Evolutionary conservation across 2,797 vertebrate species (phyloP).

Genomic region (Arctocebus calabarensis): DNA sequence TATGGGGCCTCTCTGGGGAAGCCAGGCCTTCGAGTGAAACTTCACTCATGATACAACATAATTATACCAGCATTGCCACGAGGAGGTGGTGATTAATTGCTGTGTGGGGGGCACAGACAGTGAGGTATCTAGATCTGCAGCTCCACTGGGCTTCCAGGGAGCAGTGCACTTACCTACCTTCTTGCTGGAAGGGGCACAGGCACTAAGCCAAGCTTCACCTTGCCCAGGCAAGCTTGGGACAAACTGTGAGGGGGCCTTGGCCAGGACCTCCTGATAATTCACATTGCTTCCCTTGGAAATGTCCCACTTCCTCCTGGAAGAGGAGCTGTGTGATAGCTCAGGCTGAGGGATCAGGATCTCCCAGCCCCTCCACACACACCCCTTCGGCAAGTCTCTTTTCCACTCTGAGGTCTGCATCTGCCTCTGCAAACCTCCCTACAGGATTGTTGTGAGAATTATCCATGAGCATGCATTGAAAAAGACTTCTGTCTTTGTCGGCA

Average conservation of each 20-base stretch:
- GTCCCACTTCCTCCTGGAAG: neutral
- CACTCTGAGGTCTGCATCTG: neutral
- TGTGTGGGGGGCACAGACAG: neutral
- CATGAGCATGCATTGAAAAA: neutral
- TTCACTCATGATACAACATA: conserved; percentile 6
- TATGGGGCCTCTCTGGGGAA: neutral
- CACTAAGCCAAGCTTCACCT: neutral
- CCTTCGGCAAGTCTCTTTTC: neutral
- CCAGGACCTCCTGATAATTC: too few relatives aligned
- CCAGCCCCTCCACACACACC: neutral
- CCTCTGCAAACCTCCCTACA: neutral
- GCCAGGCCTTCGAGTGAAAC: neutral
- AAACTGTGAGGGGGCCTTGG: too few relatives aligned
- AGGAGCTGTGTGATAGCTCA: neutral
- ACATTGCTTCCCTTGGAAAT: neutral
- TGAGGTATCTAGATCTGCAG: neutral
- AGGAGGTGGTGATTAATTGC: neutral
- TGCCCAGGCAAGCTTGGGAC: neutral
- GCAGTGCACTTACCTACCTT: neutral
- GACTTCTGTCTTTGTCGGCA: too few relatives aligned
- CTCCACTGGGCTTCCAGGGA: neutral
- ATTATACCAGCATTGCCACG: neutral
- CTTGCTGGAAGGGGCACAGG: neutral
- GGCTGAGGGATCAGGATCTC: too few relatives aligned
- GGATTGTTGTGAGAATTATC: neutral